Evolutionary conservation across 1,140 invertebrate genomes (phyloP), one percentile per base, ranked within the genome.

Genomic region (Pseudobourletiella spinata): DNA sequence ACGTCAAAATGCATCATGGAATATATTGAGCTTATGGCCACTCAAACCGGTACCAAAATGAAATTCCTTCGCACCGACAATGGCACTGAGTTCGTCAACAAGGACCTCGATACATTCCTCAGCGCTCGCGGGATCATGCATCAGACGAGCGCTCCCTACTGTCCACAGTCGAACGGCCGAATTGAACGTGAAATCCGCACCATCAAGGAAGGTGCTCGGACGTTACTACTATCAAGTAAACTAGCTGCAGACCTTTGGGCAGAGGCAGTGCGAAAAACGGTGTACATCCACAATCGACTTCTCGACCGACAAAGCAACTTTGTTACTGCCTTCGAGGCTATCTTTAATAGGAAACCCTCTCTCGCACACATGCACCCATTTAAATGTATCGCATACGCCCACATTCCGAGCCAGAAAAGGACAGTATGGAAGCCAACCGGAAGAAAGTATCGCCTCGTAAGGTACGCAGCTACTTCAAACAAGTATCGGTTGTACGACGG

Each of bases 201-300:
- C n/a, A n/a, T n/a, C n/a, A n/a, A n/a, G n/a, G n/a, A n/a, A n/a
- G 61, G 24, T 16, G 68, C 70, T 1, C 39, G 66, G 18, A 48
- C 68, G 18, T 65, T 73, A 65, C 25, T 74, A n/a, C 22, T 50
- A 20, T 57, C 65, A 18, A 39, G 55, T 44, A 48, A 65, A 15
- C 18, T 73, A 22, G 57, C 57, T 16, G 35, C 57, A 14, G 56
- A 25, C 3, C 65, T 66, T 30, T 73, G 71, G 71, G 66, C 68
- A 39, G 71, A 73, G 51, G 65, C 71, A 14, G 42, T 68, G 6
- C 8, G 57, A 18, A 68, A 63, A 24, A 64, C 66, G 0, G 63
- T 56, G 26, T 70, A 72, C 44, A 18, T 78, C 8, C 72, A 71
- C 46, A 79, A 79, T 55, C 60, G 69, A 0, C n/a, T 57, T 3